Conservation (phyloP, 2,797 vertebrate genomes). For the Eupleurogrammus muticus region DNA sequence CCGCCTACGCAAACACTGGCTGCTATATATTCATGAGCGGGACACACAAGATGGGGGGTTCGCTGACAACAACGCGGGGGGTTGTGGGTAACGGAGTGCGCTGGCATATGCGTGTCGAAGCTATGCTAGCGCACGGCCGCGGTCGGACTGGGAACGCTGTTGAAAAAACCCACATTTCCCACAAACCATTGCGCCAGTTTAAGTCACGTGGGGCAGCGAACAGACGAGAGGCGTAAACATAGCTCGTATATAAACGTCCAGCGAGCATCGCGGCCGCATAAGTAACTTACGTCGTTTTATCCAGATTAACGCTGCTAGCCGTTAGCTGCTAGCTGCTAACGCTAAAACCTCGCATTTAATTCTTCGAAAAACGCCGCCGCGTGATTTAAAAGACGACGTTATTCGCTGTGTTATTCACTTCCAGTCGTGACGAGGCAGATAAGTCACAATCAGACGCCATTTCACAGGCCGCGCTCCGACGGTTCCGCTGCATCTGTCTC, state of each 20-base stretch:
- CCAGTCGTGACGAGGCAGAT: conserved; percentile 59
- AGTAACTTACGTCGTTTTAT: too few relatives aligned
- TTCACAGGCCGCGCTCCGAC: conserved; percentile 51
- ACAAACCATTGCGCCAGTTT: neutral
- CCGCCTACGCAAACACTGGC: conserved; percentile 80
- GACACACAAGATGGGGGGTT: conserved; percentile 77
- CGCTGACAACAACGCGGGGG: conserved; percentile 69
- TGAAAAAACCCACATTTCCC: conserved; percentile 71
- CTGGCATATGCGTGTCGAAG: too few relatives aligned
- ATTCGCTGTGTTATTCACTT: conserved; percentile 22
- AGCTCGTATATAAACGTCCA: conserved; percentile 65
- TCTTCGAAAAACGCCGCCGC: neutral
- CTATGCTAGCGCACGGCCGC: too few relatives aligned
- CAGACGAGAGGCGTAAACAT: conserved; percentile 67
- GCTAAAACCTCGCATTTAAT: neutral
- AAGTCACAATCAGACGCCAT: conserved; percentile 83
- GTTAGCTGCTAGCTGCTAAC: too few relatives aligned
- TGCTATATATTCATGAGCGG: conserved; percentile 85
- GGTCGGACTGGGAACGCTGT: fast-evolving
- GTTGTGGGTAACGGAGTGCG: conserved; percentile 58
- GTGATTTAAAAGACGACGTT: neutral
- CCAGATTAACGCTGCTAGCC: too few relatives aligned
- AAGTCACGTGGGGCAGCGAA: conserved; percentile 52
- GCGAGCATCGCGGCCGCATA: neutral
- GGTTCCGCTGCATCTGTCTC: conserved; percentile 50